Evolutionary conservation across 2,888 invertebrate genomes (phyloP).

Genomic region (Orchesellides sinensis): DNA sequence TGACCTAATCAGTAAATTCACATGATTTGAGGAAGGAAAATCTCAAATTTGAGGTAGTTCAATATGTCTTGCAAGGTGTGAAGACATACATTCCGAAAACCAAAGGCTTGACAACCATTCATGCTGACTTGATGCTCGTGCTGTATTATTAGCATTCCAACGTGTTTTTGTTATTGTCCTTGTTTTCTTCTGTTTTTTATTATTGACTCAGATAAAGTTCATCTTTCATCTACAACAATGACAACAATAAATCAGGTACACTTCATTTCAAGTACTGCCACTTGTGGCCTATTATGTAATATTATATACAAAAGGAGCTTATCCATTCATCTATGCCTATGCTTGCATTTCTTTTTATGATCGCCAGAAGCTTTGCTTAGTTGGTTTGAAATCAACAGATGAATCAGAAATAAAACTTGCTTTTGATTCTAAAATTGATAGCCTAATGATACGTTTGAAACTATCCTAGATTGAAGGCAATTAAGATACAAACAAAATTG

Average conservation of each 20-base stretch:
- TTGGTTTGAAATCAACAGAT: neutral
- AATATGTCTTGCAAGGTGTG: no score
- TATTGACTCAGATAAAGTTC: neutral
- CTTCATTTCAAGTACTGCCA: neutral
- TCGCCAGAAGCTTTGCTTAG: neutral
- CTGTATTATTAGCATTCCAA: conserved; percentile 44
- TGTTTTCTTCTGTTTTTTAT: conserved; percentile 2
- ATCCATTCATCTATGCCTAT: neutral
- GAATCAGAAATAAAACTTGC: neutral
- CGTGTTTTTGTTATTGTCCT: conserved; percentile 2
- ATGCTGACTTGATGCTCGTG: conserved; percentile 33
- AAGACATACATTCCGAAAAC: no score
- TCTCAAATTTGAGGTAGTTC: no score
- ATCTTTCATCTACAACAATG: neutral
- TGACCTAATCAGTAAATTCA: no score
- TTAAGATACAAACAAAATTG: conserved; percentile 9
- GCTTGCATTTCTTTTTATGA: neutral
- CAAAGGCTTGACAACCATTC: no score
- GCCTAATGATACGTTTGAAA: conserved; percentile 16
- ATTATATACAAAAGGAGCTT: neutral
- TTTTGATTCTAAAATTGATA: neutral
- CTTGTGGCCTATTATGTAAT: neutral
- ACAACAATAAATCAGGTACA: neutral
- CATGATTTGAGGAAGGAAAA: no score
- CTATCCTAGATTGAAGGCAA: conserved; percentile 8